A percentile compares a stretch with the other conserved stretches of the same genome.
These are phyloP conservation scores for Notoglanidium macrostoma DNA, from an alignment of 2,797 vertebrate species.

Conservation along the genomic window DNA sequence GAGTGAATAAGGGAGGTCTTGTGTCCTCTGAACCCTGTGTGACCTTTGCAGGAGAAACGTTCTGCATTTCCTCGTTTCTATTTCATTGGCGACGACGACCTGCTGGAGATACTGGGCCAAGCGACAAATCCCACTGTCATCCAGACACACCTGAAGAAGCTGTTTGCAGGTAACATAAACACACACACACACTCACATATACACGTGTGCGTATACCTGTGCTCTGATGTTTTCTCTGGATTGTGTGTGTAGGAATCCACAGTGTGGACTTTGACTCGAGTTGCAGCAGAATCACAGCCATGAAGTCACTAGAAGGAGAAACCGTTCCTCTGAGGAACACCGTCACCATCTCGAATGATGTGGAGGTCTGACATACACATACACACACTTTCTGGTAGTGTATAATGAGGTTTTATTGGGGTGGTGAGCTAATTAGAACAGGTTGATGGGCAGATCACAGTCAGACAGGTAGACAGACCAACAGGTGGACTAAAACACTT, in stretches of 20 bases:
- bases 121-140: slow-evolving; percentile 92
- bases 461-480: background rate
- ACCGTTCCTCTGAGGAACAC: slow-evolving; percentile 85
- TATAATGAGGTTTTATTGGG: background rate
- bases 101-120: slow-evolving; percentile 95
- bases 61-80: slow-evolving; percentile 96
- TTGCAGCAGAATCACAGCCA: slow-evolving; percentile 86
- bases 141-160: slow-evolving; percentile 95
- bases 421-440: background rate
- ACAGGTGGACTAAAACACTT: background rate
- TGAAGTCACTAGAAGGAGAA: slow-evolving; percentile 95
- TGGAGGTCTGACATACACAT: slow-evolving; percentile 81
- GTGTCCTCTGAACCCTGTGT: background rate
- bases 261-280: slow-evolving; percentile 90
- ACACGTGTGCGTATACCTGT: background rate
- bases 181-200: background rate
- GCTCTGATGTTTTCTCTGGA: background rate
- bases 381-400: slow-evolving; percentile 4
- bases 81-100: slow-evolving; percentile 96
- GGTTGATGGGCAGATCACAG: background rate
- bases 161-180: slow-evolving; percentile 85
- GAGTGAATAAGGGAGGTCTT: background rate
- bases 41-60: slow-evolving; percentile 86
- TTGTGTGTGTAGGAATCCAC: slow-evolving; percentile 83
- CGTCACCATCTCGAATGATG: slow-evolving; percentile 84